A percentile compares a stretch with the other conserved stretches of the same genome.
These are phyloP conservation scores for Phylloscopus trochilus DNA, from an alignment of 2,113 vertebrate genomes.

Conservation along the genomic window DNA sequence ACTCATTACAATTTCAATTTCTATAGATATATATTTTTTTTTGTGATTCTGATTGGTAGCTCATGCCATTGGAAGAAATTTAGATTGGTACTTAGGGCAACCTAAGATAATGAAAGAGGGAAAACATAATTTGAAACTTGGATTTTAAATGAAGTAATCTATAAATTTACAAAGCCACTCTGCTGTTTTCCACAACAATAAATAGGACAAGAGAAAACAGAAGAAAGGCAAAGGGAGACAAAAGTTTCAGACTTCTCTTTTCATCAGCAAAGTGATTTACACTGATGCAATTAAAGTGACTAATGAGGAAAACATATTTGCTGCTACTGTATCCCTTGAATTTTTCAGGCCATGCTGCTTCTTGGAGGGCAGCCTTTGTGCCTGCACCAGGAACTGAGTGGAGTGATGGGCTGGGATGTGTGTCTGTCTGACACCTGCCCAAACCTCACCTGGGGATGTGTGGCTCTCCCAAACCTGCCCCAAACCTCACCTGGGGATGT, in stretches of 20 bases:
- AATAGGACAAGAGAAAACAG: neutral
- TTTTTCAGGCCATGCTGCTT: neutral
- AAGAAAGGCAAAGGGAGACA: neutral
- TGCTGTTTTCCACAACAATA: neutral
- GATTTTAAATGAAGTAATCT: neutral
- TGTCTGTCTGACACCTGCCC: accelerated
- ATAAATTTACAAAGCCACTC: neutral
- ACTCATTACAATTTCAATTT: constrained; percentile 54
- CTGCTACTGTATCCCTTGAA: neutral
- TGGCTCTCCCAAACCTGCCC: no score
- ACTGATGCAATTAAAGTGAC: neutral
- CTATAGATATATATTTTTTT: constrained; percentile 31
- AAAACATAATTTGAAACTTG: neutral
- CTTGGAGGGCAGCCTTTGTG: neutral
- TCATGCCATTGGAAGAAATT: neutral
- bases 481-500: neutral
- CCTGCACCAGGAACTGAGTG: neutral
- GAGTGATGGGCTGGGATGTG: neutral
- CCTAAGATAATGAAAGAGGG: neutral
- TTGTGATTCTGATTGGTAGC: constrained; percentile 8
- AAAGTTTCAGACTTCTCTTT: constrained; percentile 1
- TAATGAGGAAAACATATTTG: neutral
- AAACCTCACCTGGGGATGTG: neutral
- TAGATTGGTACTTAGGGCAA: neutral
- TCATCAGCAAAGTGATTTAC: neutral